Evolutionary conservation across 1,140 invertebrate genomes (phyloP).

Genomic region (Dermatophagoides farinae): DNA sequence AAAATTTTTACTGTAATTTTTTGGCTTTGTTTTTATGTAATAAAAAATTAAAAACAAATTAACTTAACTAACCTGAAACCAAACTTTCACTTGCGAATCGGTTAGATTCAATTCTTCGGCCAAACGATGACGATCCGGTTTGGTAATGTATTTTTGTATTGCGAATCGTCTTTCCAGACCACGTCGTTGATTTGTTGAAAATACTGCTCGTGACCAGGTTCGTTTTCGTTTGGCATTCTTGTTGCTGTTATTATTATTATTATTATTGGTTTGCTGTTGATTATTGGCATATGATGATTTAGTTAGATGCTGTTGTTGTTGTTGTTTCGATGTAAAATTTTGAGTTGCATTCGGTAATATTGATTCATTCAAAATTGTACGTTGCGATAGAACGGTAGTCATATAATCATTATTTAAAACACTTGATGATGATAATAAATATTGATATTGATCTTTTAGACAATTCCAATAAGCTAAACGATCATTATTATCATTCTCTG

Average conservation of each 20-base stretch:
- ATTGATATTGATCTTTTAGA: too few relatives aligned
- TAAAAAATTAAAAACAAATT: neutral
- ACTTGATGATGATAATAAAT: too few relatives aligned
- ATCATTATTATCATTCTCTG: too few relatives aligned
- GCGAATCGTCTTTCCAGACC: constrained; percentile 80
- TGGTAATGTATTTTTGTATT: constrained; percentile 88
- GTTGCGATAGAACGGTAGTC: too few relatives aligned
- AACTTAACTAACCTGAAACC: constrained; percentile 10
- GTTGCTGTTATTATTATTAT: neutral
- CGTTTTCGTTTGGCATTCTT: constrained; percentile 46
- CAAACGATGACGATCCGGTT: constrained; percentile 79
- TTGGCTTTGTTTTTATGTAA: neutral
- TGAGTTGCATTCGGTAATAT: too few relatives aligned
- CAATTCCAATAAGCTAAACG: too few relatives aligned
- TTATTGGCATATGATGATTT: too few relatives aligned
- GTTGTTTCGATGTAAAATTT: too few relatives aligned
- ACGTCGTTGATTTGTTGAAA: constrained; percentile 72
- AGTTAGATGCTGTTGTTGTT: too few relatives aligned
- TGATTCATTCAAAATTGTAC: too few relatives aligned
- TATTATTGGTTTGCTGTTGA: neutral
- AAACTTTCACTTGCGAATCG: constrained; percentile 41
- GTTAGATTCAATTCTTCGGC: constrained; percentile 81
- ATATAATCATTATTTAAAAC: too few relatives aligned
- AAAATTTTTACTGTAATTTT: neutral
- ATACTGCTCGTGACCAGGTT: constrained; percentile 72